Conservation (phyloP, 2,797 vertebrate species). For the Carapus acus region DNA sequence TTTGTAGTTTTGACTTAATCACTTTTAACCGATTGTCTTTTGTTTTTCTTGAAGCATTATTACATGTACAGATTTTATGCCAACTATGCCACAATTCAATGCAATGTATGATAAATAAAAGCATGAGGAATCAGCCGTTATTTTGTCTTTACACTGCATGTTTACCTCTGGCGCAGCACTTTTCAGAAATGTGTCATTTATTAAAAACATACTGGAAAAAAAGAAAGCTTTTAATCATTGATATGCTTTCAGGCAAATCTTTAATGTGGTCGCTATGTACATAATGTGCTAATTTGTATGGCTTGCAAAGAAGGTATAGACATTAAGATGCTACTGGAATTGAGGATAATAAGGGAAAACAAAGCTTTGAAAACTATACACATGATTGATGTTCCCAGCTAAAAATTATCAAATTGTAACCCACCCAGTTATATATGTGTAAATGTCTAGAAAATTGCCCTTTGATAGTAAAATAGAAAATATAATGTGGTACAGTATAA, state of each 20-base stretch:
- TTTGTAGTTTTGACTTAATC: conserved; percentile 48
- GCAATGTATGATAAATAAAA: conserved; percentile 56
- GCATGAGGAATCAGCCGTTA: conserved; percentile 20
- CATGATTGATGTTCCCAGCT: conserved; percentile 72
- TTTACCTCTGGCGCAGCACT: background rate
- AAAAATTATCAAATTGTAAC: conserved; percentile 74
- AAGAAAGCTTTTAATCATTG: conserved; percentile 11
- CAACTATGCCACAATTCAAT: conserved; percentile 47
- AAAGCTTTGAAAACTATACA: conserved; percentile 67
- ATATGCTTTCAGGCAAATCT: conserved; percentile 40
- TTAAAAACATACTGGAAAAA: background rate
- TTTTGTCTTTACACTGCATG: background rate
- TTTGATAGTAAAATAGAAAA: conserved; percentile 97
- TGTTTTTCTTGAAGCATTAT: conserved; percentile 28
- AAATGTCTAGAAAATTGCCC: conserved; percentile 87
- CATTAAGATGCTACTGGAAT: conserved; percentile 49
- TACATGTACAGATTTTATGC: conserved; percentile 36
- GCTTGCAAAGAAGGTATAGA: conserved; percentile 43
- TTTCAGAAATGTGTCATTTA: background rate
- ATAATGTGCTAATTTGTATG: conserved; percentile 42
- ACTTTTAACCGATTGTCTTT: conserved; percentile 41
- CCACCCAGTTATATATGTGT: conserved; percentile 71
- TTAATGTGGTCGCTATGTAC: conserved; percentile 52
- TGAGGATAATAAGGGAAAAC: conserved; percentile 59
- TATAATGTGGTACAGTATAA: conserved; percentile 96